Evolutionary conservation across 2,113 vertebrate species (phyloP).

Genomic region (Eulemur macaco): DNA sequence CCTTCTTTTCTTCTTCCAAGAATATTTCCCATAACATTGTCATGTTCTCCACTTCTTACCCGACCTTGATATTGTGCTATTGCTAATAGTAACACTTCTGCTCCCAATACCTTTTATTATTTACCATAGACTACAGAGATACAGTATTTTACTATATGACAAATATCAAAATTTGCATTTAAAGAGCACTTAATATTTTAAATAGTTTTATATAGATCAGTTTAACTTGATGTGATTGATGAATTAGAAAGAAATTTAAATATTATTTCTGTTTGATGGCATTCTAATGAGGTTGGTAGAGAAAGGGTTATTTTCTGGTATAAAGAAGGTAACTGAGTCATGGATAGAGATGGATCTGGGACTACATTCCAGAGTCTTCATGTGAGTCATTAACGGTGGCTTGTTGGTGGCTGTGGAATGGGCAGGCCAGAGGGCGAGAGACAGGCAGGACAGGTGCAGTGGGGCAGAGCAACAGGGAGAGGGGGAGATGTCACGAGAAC

Average conservation of each 20-base stretch:
- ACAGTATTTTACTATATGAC: neutral
- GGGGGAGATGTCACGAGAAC: neutral
- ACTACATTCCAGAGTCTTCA: neutral
- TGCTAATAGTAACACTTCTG: constrained; percentile 22
- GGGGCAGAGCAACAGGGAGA: neutral
- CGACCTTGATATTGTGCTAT: neutral
- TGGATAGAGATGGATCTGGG: neutral
- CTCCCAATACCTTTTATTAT: neutral
- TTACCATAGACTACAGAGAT: neutral
- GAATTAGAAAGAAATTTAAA: neutral
- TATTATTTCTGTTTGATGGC: neutral
- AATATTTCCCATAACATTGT: constrained; percentile 60
- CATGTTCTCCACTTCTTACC: constrained; percentile 59
- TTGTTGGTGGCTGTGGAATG: neutral
- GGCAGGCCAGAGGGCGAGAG: neutral
- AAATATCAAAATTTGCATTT: constrained; percentile 5
- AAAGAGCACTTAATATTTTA: neutral
- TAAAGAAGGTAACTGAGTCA: neutral
- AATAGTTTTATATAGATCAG: neutral
- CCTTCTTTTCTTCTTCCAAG: constrained; percentile 22
- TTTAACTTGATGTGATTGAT: neutral
- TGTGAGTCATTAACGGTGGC: neutral
- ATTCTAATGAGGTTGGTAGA: neutral
- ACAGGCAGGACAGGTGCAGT: neutral
- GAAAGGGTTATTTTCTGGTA: neutral